Percentiles rank a stretch among this genome's conserved stretches.
Conservation (phyloP, 37 sponge, comb jelly and placozoan species). For the Geodia barretti region DNA sequence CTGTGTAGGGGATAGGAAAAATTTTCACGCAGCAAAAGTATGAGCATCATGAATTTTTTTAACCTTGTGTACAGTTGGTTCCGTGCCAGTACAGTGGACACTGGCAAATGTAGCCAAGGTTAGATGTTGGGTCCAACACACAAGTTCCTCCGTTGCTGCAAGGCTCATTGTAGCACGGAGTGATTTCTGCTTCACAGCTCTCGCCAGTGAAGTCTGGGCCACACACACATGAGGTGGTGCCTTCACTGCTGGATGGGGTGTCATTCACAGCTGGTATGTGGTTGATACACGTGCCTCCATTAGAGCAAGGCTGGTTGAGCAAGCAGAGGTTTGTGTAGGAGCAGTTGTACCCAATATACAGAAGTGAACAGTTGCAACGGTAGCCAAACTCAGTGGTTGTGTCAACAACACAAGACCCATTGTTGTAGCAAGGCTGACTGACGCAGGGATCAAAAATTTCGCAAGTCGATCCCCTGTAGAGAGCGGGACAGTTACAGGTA, state of each 20-base stretch:
- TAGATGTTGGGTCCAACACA: constrained; percentile 8
- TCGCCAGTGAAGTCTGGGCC: background rate
- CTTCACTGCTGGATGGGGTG: background rate
- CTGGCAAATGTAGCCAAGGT: constrained; percentile 23
- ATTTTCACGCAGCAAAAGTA: background rate
- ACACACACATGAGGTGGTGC: background rate
- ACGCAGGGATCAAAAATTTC: constrained; percentile 12
- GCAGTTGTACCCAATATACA: constrained; percentile 24
- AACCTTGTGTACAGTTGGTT: constrained; percentile 38
- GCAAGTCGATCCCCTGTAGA: constrained; percentile 49
- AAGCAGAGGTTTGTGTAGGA: background rate
- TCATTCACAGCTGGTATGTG: background rate
- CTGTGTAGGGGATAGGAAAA: constrained; percentile 12
- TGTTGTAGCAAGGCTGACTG: constrained; percentile 20
- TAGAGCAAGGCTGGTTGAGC: constrained; percentile 23
- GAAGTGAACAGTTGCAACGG: constrained; percentile 16
- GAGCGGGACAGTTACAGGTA: constrained; percentile 53
- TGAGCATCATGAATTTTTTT: background rate
- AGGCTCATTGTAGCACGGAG: constrained; percentile 8
- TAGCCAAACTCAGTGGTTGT: background rate
- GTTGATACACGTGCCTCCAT: constrained; percentile 45
- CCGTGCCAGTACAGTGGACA: constrained; percentile 47
- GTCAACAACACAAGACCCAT: constrained; percentile 16
- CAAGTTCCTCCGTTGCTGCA: constrained; percentile 41
- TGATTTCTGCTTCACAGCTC: background rate